Conservation (phyloP, 2,113 vertebrate species). For the Cyanoramphus novaezelandiae region DNA sequence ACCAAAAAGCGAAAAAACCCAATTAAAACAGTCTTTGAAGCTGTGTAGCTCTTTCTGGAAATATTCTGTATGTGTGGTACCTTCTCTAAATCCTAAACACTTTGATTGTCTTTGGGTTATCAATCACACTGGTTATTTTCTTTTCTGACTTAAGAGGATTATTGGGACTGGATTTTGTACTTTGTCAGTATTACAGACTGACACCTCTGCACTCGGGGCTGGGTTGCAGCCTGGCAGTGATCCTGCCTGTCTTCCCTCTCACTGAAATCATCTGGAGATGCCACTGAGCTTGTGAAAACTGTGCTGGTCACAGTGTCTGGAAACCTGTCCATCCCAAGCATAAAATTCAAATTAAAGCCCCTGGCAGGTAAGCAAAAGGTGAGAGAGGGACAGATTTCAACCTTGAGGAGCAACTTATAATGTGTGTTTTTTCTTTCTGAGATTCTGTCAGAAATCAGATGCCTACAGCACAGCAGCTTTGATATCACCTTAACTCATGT, state of each 20-base stretch:
- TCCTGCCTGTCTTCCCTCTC: background rate
- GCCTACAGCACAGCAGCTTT: background rate
- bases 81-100: slow-evolving; percentile 14
- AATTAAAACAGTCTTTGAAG: background rate
- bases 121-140: slow-evolving; percentile 60
- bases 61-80: background rate
- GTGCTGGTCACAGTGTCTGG: background rate
- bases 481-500: background rate
- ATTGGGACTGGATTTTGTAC: slow-evolving; percentile 57
- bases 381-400: background rate
- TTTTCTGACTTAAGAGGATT: slow-evolving; percentile 69
- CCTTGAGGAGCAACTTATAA: background rate
- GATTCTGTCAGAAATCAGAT: background rate
- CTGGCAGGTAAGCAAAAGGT: background rate
- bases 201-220: slow-evolving; percentile 20
- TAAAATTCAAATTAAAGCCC: background rate
- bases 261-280: background rate
- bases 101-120: slow-evolving; percentile 57
- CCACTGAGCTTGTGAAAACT: background rate
- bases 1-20: accelerated
- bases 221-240: background rate
- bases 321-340: background rate
- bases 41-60: background rate
- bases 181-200: slow-evolving; percentile 58
- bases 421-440: accelerated